Base-by-base conservation (phyloP, 2,113 vertebrate genomes). In the Archocentrus centrarchus region DNA sequence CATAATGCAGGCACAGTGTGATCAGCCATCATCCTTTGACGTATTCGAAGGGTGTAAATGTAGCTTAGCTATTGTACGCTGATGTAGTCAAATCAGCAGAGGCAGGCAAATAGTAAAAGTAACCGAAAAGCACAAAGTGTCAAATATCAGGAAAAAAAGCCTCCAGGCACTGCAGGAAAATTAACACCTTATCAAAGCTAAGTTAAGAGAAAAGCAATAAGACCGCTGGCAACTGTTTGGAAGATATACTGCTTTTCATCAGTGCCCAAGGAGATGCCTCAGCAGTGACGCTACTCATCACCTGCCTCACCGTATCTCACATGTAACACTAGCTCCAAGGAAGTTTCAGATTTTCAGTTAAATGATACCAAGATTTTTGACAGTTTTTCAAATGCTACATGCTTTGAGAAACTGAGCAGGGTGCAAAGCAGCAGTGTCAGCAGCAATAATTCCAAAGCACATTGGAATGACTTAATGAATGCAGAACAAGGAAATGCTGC, bases 121-220 rank as follows among this genome's bases (percentile, higher is more conserved):
- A 59, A 77, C 27, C 73, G 44, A 66, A 60, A 81, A 32, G 77
- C 77, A 77, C n/a, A 24, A 64, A 64, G 70, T 79, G 77, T 81
- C 75, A 86, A 75, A 88, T 82, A 82, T 75, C 18, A 24, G 44
- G 10, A 30, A 32, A 41, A 80, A 78, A 73, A 55, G 39, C 78
- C 75, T 85, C 30, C 24, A 57, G 88, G 82, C 70, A 53, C 27
- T 58, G 47, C 62, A 64, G 77, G 50, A 61, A 88, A 92, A 91
- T 90, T 85, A 91, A 88, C 81, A 86, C 80, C 81, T 86, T 89
- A 93, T 93, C 92, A 93, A 92, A 89, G 83, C 64, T 6, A 53
- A 77, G 32, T 62, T 80, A 37, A 88, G 85, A 88, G 83, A 81
- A 89, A 80, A 88, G 24, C 59, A 41, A 24, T 14, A 57, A 80